A percentile compares a stretch with the other conserved stretches of the same genome.
These are phyloP conservation scores for Bombycilla garrulus DNA, from an alignment of 2,113 vertebrate species.

Conservation along the genomic window DNA sequence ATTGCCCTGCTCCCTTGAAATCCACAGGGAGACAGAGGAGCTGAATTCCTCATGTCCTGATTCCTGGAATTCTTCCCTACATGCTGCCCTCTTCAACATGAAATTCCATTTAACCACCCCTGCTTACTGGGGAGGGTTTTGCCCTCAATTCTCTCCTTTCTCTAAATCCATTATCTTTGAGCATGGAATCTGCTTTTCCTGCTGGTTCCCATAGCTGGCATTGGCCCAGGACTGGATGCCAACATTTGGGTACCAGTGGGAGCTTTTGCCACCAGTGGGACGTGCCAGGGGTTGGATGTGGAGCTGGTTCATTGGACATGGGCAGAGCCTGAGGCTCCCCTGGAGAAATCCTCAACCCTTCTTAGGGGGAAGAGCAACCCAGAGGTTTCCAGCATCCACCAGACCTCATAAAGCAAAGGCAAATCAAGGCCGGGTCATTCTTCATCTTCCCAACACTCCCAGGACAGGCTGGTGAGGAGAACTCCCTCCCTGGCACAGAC, in stretches of 20 bases:
- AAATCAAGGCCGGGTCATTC: neutral
- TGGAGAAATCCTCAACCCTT: neutral
- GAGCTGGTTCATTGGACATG: neutral
- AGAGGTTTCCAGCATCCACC: neutral
- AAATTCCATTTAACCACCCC: neutral
- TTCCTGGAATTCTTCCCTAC: neutral
- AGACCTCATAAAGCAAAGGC: neutral
- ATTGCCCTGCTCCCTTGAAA: neutral
- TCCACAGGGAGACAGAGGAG: neutral
- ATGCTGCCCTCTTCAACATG: neutral
- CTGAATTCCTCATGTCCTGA: neutral
- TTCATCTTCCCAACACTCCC: neutral
- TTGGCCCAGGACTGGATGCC: neutral
- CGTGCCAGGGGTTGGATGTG: accelerated
- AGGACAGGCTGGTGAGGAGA: neutral
- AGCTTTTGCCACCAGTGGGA: neutral
- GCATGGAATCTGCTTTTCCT: neutral
- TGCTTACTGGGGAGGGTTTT: neutral
- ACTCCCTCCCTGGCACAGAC: neutral
- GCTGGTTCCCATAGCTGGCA: neutral
- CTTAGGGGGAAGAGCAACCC: neutral
- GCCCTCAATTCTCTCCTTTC: neutral
- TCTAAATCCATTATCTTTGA: neutral
- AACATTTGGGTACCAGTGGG: neutral
- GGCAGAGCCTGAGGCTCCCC: neutral